These are phyloP conservation scores for Dioctria rufipes DNA, from an alignment of 2,888 invertebrate species.

Conservation along the genomic window DNA sequence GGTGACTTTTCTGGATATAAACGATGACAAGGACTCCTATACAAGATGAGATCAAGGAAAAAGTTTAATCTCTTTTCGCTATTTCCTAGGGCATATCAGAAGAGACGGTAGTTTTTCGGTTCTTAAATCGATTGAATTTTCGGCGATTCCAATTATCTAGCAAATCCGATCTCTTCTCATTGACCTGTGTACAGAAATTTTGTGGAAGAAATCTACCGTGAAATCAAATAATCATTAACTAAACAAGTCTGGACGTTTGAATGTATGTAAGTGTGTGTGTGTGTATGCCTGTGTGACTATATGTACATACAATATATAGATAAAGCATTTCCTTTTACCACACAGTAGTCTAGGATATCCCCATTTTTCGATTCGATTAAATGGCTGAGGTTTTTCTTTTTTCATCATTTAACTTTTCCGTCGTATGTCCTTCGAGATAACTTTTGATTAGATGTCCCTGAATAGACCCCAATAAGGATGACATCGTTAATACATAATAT, in stretches of 20 bases:
- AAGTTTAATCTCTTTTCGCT: constrained; percentile 41
- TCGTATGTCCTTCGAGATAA: too few species aligned
- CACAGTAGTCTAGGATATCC: too few species aligned
- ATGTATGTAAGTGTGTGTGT: not conserved
- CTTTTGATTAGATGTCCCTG: too few species aligned
- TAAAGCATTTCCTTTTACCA: too few species aligned
- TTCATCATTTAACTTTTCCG: too few species aligned
- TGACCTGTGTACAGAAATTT: constrained; percentile 33
- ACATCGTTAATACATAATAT: too few species aligned
- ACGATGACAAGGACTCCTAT: too few species aligned
- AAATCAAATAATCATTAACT: constrained; percentile 49
- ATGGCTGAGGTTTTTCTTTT: too few species aligned
- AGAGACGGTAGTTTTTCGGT: constrained; percentile 1
- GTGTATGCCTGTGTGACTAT: not conserved
- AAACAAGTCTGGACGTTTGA: constrained; percentile 27
- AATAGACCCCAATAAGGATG: too few species aligned
- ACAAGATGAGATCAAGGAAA: not conserved
- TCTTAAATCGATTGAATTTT: constrained; percentile 30
- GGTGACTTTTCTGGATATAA: not conserved
- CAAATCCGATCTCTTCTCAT: constrained; percentile 42
- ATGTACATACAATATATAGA: too few species aligned
- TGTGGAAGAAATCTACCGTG: constrained; percentile 41
- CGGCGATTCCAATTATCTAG: constrained; percentile 42
- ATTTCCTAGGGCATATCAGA: constrained; percentile 15
- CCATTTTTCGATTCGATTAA: too few species aligned